Conservation (phyloP, 2,888 invertebrate species). For the Drosophila ezoana region DNA sequence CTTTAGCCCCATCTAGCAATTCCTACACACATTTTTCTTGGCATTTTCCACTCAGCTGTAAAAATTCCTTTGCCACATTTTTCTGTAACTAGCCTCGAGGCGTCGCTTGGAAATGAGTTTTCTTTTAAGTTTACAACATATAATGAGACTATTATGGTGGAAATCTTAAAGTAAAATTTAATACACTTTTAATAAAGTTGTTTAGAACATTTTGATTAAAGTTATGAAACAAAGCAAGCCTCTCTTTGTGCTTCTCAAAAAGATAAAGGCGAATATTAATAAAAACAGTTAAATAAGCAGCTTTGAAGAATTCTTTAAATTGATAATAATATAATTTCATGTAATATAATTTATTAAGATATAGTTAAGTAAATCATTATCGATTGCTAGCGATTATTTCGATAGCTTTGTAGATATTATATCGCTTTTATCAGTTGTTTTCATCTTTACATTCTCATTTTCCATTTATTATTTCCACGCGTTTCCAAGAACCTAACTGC, state of each 20-base stretch:
- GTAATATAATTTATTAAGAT: not conserved
- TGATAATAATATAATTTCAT: not conserved
- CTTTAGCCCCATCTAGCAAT: not conserved
- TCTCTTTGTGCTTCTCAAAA: conserved; percentile 1
- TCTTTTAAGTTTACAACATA: conserved; percentile 10
- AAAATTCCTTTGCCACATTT: conserved; percentile 28
- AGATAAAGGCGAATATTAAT: no score
- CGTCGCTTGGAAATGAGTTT: conserved; percentile 15
- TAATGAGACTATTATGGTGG: conserved; percentile 17
- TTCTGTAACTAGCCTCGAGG: conserved; percentile 13
- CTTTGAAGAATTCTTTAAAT: not conserved
- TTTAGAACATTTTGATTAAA: no score
- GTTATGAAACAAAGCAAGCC: not conserved
- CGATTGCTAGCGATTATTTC: not conserved
- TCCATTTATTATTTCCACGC: not conserved
- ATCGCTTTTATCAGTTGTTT: not conserved
- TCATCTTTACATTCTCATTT: no score
- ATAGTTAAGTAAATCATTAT: not conserved
- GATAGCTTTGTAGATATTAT: not conserved
- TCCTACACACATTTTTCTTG: conserved; percentile 28
- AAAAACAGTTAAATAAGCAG: no score
- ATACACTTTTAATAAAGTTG: not conserved
- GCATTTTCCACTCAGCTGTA: conserved; percentile 15
- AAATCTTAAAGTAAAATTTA: not conserved
- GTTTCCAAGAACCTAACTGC: conserved; percentile 5